Evolutionary conservation across 1,140 invertebrate species (phyloP).

Genomic region (Pentalonia nigronervosa): DNA sequence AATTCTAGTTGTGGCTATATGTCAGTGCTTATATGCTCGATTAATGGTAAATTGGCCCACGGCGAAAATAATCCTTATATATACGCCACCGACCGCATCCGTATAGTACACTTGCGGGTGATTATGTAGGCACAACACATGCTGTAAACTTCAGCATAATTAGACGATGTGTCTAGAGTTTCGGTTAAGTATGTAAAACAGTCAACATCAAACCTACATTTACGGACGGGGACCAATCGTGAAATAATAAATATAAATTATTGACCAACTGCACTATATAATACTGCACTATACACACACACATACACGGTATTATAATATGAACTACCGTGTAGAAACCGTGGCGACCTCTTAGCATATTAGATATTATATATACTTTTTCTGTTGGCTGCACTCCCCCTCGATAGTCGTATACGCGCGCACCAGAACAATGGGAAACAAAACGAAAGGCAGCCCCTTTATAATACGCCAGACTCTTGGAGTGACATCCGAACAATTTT

Average conservation of each 20-base stretch:
- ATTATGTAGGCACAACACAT: neutral
- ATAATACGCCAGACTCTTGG: neutral
- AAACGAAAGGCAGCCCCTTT: conserved; percentile 21
- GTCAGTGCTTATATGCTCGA: too few relatives aligned
- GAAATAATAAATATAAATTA: neutral
- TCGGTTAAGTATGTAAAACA: neutral
- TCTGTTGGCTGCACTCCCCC: neutral
- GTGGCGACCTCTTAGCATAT: conserved; percentile 8
- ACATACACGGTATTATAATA: neutral
- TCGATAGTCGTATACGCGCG: neutral
- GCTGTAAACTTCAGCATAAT: neutral
- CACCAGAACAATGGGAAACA: conserved; percentile 29
- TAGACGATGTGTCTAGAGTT: neutral
- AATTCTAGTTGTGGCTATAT: too few relatives aligned
- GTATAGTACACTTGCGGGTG: neutral
- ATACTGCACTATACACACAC: neutral
- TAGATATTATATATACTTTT: neutral
- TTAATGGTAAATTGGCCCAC: too few relatives aligned
- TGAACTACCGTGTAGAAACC: neutral
- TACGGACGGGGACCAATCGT: neutral
- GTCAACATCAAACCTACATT: neutral
- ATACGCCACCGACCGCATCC: neutral
- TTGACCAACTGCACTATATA: neutral
- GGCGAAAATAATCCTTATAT: too few relatives aligned
- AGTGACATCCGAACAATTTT: conserved; percentile 32